Evolutionary conservation across 30 jellyfish, hydroid and myxozoan species (phyloP).

Genomic region (Cassiopea xamachana): DNA sequence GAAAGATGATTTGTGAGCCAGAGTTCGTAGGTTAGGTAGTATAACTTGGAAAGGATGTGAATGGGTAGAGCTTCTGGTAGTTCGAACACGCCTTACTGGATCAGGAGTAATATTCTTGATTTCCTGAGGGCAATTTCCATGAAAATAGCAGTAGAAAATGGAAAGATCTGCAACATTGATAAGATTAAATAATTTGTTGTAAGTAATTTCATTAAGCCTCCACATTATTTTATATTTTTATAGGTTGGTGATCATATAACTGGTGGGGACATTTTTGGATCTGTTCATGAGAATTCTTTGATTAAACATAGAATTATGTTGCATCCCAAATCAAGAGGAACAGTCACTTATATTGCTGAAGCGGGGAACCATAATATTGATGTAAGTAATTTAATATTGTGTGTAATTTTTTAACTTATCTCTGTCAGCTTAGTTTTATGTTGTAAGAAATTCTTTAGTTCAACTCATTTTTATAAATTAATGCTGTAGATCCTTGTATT

Average conservation of each 20-base stretch:
- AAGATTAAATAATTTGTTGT: too few relatives aligned
- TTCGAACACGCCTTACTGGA: too few relatives aligned
- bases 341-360: conserved; percentile 95
- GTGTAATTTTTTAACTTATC: not conserved
- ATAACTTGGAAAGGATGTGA: too few relatives aligned
- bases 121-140: too few relatives aligned
- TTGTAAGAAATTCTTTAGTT: not conserved
- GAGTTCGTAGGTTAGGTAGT: too few relatives aligned
- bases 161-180: too few relatives aligned
- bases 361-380: conserved; percentile 89
- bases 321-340: conserved; percentile 94
- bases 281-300: conserved; percentile 91
- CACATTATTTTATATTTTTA: not conserved
- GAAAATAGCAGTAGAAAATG: too few relatives aligned
- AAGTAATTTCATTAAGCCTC: too few relatives aligned
- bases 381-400: conserved; percentile 59
- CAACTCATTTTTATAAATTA: not conserved
- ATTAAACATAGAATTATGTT: conserved; percentile 94
- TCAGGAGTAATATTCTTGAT: too few relatives aligned
- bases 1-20: too few relatives aligned
- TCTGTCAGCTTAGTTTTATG: not conserved
- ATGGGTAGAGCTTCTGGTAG: too few relatives aligned
- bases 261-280: conserved; percentile 99
- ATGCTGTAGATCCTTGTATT: too few relatives aligned
- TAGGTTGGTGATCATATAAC: conserved; percentile 96